Conservation (phyloP, 2,888 invertebrate genomes). For the Noctua pronuba region DNA sequence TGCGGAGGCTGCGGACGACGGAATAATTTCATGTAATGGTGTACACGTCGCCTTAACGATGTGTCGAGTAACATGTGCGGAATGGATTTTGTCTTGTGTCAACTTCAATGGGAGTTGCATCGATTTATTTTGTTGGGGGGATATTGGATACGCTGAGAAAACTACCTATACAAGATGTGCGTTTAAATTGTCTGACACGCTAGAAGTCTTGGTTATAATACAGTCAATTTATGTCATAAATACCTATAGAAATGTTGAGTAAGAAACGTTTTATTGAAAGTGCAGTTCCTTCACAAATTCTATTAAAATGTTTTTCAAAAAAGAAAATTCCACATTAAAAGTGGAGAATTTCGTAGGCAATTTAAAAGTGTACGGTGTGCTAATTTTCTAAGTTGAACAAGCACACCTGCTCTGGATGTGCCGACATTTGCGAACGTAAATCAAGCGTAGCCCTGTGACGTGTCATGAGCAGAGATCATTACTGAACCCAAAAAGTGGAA, state of each 20-base stretch:
- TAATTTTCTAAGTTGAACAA: conserved; percentile 64
- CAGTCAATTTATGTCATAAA: not conserved
- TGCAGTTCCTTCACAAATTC: not conserved
- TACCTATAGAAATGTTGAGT: not conserved
- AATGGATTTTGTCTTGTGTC: conserved; percentile 66
- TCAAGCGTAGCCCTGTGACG: conserved; percentile 68
- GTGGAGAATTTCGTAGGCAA: conserved; percentile 37
- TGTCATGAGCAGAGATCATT: conserved; percentile 76
- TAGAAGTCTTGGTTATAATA: not conserved
- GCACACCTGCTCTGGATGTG: conserved; percentile 71
- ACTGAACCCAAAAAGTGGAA: conserved; percentile 58
- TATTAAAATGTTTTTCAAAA: not conserved
- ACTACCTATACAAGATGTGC: not conserved
- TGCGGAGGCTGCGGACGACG: conserved; percentile 76
- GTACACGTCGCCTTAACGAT: conserved; percentile 86
- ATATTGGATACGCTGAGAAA: conserved; percentile 20
- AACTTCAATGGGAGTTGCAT: conserved; percentile 52
- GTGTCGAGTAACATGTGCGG: conserved; percentile 77
- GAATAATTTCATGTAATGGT: conserved; percentile 85
- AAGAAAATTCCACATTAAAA: conserved; percentile 7
- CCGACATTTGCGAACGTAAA: conserved; percentile 70
- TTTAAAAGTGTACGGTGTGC: conserved; percentile 65
- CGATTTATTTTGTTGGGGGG: conserved; percentile 52
- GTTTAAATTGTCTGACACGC: not conserved
- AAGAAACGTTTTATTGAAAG: not conserved